phyloP scores from a whole-genome alignment of 1,140 invertebrate genomes.

The Drosophila willistoni region DNA sequence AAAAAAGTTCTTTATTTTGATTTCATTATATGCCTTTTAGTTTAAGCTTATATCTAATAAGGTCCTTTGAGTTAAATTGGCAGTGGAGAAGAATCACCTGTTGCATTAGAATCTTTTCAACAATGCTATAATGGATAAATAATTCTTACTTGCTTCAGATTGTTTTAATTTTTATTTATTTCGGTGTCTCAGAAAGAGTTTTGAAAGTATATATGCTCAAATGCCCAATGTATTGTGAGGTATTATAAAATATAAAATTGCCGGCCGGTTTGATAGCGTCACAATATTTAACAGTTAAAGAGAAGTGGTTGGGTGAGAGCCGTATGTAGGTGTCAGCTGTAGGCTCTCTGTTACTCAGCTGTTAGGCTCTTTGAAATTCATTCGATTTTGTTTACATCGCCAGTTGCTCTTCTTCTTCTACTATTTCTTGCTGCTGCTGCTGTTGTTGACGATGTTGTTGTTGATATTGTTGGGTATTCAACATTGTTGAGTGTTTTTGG shows the following conservation, averaged over 20 bases:
- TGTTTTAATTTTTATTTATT: no score
- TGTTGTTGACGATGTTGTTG: constrained; percentile 28
- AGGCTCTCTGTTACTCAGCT: constrained; percentile 54
- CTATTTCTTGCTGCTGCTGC: constrained; percentile 15
- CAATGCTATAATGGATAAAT: no score
- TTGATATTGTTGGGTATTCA: constrained; percentile 43
- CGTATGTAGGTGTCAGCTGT: constrained; percentile 14
- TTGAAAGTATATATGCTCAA: background rate
- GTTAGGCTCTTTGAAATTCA: constrained; percentile 55
- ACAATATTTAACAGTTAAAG: constrained; percentile 74
- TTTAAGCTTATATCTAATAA: no score
- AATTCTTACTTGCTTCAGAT: no score
- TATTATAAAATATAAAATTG: constrained; percentile 32
- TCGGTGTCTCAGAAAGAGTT: background rate
- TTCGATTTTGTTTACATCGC: constrained; percentile 72
- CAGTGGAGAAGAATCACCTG: no score
- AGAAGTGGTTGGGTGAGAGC: constrained; percentile 23
- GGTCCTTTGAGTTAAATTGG: no score
- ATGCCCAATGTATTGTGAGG: constrained; percentile 16
- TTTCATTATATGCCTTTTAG: no score
- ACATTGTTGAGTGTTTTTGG: constrained; percentile 37
- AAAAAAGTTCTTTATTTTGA: no score
- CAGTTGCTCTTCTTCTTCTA: constrained; percentile 24
- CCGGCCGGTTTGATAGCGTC: constrained; percentile 72
- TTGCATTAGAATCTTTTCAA: no score